A percentile compares a stretch with the other conserved stretches of the same genome.
These are phyloP conservation scores for Rhinichthys klamathensis DNA, from an alignment of 2,113 vertebrate genomes.

Conservation along the genomic window DNA sequence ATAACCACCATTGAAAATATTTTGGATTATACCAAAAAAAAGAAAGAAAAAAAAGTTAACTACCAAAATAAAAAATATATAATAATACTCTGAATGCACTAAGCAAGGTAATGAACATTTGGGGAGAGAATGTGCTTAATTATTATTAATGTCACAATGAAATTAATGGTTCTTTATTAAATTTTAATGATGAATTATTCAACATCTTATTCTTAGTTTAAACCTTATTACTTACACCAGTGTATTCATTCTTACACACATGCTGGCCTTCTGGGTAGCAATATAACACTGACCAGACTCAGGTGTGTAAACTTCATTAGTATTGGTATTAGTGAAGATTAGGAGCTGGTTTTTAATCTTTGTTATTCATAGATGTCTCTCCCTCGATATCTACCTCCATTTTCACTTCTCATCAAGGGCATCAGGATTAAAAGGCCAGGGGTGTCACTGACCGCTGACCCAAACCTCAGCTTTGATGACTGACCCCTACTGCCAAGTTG, in stretches of 20 bases:
- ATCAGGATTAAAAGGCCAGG: slow-evolving; percentile 68
- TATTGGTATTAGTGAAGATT: slow-evolving; percentile 3
- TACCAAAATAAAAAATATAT: too few relatives aligned
- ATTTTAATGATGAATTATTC: too few relatives aligned
- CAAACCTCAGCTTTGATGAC: slow-evolving; percentile 72
- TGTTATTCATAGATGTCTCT: slow-evolving; percentile 60
- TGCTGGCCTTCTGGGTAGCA: background rate
- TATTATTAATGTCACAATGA: background rate
- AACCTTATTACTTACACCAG: background rate
- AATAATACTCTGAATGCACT: background rate
- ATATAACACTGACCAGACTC: slow-evolving; percentile 1
- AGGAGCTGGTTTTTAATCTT: slow-evolving; percentile 52
- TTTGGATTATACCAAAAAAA: background rate
- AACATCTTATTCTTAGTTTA: background rate
- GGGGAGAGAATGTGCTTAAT: too few relatives aligned
- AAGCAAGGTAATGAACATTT: background rate
- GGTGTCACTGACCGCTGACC: slow-evolving; percentile 67
- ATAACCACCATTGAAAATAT: background rate
- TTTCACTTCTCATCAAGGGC: slow-evolving; percentile 59
- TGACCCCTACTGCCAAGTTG: slow-evolving; percentile 62
- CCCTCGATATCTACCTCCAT: slow-evolving; percentile 38
- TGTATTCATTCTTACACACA: background rate
- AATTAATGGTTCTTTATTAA: too few relatives aligned
- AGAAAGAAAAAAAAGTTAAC: background rate
- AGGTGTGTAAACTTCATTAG: slow-evolving; percentile 10